Conservation (phyloP, 2,888 invertebrate species). For the Sinhomidia bicolor region DNA sequence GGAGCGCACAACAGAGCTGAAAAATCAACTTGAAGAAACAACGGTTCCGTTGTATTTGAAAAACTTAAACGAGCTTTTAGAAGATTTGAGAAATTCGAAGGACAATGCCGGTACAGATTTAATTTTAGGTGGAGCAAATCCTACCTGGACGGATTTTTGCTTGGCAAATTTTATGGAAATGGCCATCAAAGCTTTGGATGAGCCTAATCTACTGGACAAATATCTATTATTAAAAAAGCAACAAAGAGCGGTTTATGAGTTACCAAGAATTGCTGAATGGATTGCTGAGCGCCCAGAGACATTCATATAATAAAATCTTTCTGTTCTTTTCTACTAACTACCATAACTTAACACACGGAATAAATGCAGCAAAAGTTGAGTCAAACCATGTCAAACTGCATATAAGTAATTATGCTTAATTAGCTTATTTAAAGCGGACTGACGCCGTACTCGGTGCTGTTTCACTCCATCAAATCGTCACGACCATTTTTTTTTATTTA, state of each 20-base stretch:
- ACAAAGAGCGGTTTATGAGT: neutral
- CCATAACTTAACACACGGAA: no score
- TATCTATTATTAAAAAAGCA: neutral
- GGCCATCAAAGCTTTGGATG: neutral
- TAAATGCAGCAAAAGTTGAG: no score
- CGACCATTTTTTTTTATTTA: no score
- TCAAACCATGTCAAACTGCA: no score
- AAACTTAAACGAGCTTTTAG: constrained; percentile 18
- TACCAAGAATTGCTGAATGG: constrained; percentile 13
- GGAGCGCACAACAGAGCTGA: neutral
- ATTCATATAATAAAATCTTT: no score
- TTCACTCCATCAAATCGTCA: no score
- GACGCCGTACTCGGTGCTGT: no score
- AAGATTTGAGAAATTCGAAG: no score
- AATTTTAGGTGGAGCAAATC: neutral
- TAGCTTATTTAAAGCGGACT: no score
- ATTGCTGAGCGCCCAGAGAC: neutral
- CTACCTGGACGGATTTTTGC: constrained; percentile 16
- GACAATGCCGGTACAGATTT: neutral
- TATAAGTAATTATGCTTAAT: no score
- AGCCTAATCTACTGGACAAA: neutral
- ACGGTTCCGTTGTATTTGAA: neutral
- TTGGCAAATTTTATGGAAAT: constrained; percentile 28
- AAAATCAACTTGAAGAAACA: neutral
- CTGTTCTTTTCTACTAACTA: no score